These are phyloP conservation scores for Paramacrobiotus metropolitanus DNA, from an alignment of 1,140 invertebrate species.

Conservation along the genomic window DNA sequence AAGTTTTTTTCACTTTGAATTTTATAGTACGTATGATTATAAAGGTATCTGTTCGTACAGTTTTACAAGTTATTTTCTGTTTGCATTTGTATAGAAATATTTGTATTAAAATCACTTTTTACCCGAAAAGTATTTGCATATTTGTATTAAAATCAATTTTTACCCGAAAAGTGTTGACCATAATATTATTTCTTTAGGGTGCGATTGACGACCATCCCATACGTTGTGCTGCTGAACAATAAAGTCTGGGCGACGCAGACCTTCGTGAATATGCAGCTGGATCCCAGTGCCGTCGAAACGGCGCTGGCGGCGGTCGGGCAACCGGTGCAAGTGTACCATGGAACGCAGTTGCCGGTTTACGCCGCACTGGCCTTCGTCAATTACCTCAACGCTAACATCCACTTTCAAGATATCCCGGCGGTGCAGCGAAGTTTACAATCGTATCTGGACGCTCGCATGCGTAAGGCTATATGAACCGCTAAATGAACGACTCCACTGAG, in stretches of 20 bases:
- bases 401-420: neutral
- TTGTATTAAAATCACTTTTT: neutral
- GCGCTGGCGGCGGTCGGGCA: neutral
- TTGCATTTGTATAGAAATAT: neutral
- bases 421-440: neutral
- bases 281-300: neutral
- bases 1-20: neutral
- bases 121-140: neutral
- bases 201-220: neutral
- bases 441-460: neutral
- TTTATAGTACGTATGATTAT: neutral
- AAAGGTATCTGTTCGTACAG: neutral
- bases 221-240: neutral
- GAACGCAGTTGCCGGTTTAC: neutral
- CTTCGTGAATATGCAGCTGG: neutral
- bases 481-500: neutral
- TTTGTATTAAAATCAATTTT: neutral
- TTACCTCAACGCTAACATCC: slow-evolving; percentile 3
- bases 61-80: neutral
- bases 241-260: neutral
- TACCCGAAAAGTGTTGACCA: no score
- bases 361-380: neutral
- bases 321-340: neutral
- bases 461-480: neutral
- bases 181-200: no score